These are phyloP conservation scores for Egretta garzetta DNA, from an alignment of 2,113 vertebrate genomes.

Conservation along the genomic window DNA sequence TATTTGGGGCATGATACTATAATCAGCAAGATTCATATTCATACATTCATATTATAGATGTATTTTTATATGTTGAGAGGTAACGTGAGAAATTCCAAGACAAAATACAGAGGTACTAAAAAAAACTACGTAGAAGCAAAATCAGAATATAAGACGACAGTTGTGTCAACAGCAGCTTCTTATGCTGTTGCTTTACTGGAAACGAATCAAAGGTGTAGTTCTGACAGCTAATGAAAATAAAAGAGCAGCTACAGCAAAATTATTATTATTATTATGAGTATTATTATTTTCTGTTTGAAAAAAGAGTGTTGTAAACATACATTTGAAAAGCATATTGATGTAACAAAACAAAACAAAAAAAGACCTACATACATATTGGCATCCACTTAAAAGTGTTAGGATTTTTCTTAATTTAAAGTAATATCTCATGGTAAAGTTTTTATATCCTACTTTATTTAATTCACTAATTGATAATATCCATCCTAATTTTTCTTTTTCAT, in stretches of 20 bases:
- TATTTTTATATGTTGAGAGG: background rate
- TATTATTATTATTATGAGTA: background rate
- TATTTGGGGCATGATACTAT: background rate
- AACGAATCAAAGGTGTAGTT: slow-evolving; percentile 7
- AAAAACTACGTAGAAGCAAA: background rate
- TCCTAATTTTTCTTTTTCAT: background rate
- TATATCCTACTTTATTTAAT: background rate
- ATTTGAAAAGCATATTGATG: background rate
- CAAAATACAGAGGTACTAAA: background rate
- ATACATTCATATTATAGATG: background rate
- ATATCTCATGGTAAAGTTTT: background rate
- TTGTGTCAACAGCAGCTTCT: background rate
- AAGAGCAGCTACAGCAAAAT: background rate
- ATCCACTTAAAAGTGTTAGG: background rate
- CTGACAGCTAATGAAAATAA: background rate
- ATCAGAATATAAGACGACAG: background rate
- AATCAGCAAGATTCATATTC: background rate
- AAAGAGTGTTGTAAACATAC: background rate
- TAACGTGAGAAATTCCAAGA: background rate
- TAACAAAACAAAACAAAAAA: background rate
- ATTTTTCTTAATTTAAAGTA: background rate
- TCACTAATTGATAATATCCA: background rate
- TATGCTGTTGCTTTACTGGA: background rate
- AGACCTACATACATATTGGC: background rate
- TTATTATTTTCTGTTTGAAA: background rate